Base-by-base conservation (phyloP, 1,140 invertebrate genomes). In the Ptiloglossa arizonensis region DNA sequence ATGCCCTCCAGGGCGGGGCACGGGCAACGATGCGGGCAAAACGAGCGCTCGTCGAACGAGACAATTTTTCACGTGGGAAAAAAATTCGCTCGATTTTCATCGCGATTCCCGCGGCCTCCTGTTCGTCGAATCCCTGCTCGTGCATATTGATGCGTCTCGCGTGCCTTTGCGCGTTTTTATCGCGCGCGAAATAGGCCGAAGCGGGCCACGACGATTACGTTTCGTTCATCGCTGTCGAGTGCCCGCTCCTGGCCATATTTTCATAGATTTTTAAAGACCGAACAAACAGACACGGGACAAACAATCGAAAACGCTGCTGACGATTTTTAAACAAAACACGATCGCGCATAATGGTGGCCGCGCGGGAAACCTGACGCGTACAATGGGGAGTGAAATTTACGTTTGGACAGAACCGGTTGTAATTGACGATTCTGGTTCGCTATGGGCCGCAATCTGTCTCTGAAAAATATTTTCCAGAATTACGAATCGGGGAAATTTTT, bases 111-210 rank as follows among this genome's bases (percentile, higher is more conserved):
- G 38, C 52, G 24, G 11, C 11, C 52, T 22, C 24, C 11, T 27
- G 27, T 29, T 56, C 54, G 27, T 80, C n/a, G 72, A 74, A 74
- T 79, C 38, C 32, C 54, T 68, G 38, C 24, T 5, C 63, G 46
- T 56, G 74, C 68, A 74, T 84, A 81, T 75, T 68, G 79, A 76
- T 66, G 32, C 67, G 24, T n/a, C 41, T 50, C 67, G 22, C 22
- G 29, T 69, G 57, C 62, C 66, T 77, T 62, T 5, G 15, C 56
- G 5, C 56, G 57, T 62, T 77, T 70, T 52, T 32, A 56, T n/a
- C 4, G 19, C 22, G 35, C 22, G 56, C 44, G 32, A 77, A 77
- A 77, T 62, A 77, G 32, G 66, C 22, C 46, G 24, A 19, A 29
- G 15, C 1, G 22, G 24, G 41, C n/a, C 1, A 27, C 56, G 11